Conservation (phyloP, 2,113 vertebrate species). For the Odocoileus virginianus region DNA sequence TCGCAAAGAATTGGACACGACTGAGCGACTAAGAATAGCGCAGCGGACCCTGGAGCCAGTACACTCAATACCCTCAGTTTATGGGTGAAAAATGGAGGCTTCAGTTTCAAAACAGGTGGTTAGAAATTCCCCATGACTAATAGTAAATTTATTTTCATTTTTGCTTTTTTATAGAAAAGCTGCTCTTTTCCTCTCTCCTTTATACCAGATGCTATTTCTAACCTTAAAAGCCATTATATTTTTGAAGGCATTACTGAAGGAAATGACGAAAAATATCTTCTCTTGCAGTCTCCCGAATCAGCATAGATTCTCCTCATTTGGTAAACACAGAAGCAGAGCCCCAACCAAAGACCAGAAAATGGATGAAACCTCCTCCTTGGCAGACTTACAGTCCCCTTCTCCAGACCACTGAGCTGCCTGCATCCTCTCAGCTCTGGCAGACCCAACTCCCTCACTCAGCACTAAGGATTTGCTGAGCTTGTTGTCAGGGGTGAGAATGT, state of each 20-base stretch:
- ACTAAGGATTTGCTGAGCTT: not conserved
- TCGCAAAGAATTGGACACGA: not conserved
- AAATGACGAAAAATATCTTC: not conserved
- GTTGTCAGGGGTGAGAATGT: not conserved
- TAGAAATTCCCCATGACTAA: not conserved
- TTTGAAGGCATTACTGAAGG: not conserved
- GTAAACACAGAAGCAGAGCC: not conserved
- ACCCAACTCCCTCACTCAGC: not conserved
- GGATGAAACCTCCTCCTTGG: not conserved
- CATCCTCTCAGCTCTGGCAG: not conserved
- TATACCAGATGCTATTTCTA: not conserved
- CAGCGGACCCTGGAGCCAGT: not conserved
- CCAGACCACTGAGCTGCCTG: not conserved
- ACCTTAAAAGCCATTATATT: slow-evolving; percentile 40
- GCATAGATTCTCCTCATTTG: not conserved
- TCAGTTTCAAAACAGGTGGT: not conserved
- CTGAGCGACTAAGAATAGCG: not conserved
- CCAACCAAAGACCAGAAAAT: not conserved
- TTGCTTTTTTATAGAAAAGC: not conserved
- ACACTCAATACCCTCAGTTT: not conserved
- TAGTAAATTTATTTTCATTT: not conserved
- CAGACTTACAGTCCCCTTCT: not conserved
- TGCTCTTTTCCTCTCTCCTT: not conserved
- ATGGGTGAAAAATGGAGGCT: not conserved
- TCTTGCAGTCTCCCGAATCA: not conserved